Evolutionary conservation across 2,888 invertebrate genomes (phyloP), one percentile per base, ranked within the genome.

Genomic region (Venusia cambrica): DNA sequence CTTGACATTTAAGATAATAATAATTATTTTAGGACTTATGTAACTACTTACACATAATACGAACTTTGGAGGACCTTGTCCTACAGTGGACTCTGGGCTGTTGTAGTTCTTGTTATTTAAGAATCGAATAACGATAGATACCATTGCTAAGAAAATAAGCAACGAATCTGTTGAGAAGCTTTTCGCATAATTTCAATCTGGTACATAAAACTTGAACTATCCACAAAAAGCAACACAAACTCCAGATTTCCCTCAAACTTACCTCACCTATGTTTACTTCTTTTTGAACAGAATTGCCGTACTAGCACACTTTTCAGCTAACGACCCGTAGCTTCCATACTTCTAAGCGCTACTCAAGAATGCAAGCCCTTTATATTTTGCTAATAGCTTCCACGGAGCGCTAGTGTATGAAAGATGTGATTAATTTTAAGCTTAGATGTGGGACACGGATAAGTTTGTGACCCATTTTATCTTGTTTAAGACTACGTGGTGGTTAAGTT

Each of bases 281-380:
- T 45, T 45, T 42, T 38, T 36, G 22, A 36, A 38, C 26, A 16
- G 37, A 35, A 43, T 43, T 45, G 39, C 43, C 36, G 27, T 35
- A 34, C 34, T 38, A 36, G 43, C 41, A 34, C 40, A 39, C 34
- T 46, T 35, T 36, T 17, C 13, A 24, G 27, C 45, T 48, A 51
- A 52, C 50, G 50, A 54, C 38, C 48, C 43, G 39, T 41, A 26
- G 47, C 24, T 17, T 9, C 43, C 37, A 41, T 45, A 42, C 41
- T 42, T 39, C 41, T 38, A 43, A 49, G 51, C 51, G 37, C 49
- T 57, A 55, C 57, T 63, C 48, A 54, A 59, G 58, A 62, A 64
- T 57, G 56, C 62, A 58, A 57, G 47, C 54, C 64, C 63, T 69
- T 69, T 64, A 64, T 65, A 55, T 57, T 56, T 45, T 46, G 45